Percentiles rank a stretch among this genome's conserved stretches.
phyloP scores from a whole-genome alignment of 2,113 vertebrate species.

The Oncorhynchus kisutch region DNA sequence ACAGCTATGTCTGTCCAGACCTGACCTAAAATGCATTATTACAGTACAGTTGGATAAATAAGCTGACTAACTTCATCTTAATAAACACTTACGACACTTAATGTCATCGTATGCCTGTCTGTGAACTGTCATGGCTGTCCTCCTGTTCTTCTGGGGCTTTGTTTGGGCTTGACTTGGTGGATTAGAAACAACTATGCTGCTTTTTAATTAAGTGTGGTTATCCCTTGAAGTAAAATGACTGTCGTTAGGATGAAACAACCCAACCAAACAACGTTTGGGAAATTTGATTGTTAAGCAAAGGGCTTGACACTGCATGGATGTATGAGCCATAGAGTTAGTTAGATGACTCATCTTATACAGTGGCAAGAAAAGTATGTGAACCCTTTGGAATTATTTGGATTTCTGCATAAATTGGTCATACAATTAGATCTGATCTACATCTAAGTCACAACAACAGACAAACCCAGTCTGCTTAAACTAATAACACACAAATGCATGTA shows the following conservation, averaged over 20 bases:
- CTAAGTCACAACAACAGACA: too few relatives aligned
- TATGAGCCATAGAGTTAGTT: too few relatives aligned
- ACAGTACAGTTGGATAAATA: background rate
- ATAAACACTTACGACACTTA: background rate
- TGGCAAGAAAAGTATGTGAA: too few relatives aligned
- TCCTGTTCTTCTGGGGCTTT: background rate
- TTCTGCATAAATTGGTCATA: too few relatives aligned
- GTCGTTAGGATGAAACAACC: background rate
- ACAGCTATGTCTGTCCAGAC: background rate
- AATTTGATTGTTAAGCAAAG: conserved; percentile 16
- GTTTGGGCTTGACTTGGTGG: too few relatives aligned
- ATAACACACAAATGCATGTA: too few relatives aligned
- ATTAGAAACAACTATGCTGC: too few relatives aligned
- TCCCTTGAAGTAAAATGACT: conserved; percentile 40
- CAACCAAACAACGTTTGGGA: background rate
- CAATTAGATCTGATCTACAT: too few relatives aligned
- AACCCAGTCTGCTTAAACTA: too few relatives aligned
- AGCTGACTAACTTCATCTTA: background rate
- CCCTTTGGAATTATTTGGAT: too few relatives aligned
- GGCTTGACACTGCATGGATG: too few relatives aligned
- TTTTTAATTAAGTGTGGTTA: conserved; percentile 28
- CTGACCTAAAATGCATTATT: background rate
- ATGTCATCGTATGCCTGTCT: background rate
- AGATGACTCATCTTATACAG: too few relatives aligned
- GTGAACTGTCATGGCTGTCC: background rate